A percentile compares a stretch with the other conserved stretches of the same genome.
phyloP scores from a whole-genome alignment of 2,888 invertebrate species.

The Perizoma affinitatum region DNA sequence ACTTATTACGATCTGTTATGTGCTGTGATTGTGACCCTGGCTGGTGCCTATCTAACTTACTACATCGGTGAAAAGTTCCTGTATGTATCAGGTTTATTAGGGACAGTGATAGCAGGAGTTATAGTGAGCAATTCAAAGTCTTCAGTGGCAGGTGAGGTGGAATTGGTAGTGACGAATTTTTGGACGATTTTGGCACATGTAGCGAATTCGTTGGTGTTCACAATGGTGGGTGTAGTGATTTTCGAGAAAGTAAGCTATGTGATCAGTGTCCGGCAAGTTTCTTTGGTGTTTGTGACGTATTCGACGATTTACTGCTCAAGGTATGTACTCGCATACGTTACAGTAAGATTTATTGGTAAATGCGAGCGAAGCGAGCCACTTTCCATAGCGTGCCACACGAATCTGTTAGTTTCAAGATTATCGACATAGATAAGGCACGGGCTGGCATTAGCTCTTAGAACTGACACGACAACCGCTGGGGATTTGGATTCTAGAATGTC shows the following conservation, averaged over 20 bases:
- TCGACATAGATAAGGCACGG: too few species aligned
- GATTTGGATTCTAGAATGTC: too few species aligned
- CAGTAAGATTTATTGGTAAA: not conserved
- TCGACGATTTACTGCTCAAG: constrained; percentile 76
- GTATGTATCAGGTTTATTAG: constrained; percentile 71
- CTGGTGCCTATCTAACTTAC: constrained; percentile 69
- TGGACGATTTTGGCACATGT: constrained; percentile 67
- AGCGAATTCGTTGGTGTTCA: constrained; percentile 84
- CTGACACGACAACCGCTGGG: too few species aligned
- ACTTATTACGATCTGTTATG: constrained; percentile 71
- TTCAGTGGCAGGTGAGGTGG: constrained; percentile 69
- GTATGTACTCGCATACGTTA: constrained; percentile 31
- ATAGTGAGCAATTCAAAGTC: constrained; percentile 68
- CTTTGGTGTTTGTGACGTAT: constrained; percentile 72
- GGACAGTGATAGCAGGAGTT: constrained; percentile 67
- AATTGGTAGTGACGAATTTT: constrained; percentile 61
- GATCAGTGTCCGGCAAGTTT: constrained; percentile 64
- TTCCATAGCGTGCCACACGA: not conserved
- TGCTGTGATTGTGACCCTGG: constrained; percentile 65
- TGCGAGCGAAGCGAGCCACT: not conserved
- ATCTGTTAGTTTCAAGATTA: too few species aligned
- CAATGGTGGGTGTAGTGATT: constrained; percentile 85
- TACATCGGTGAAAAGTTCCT: constrained; percentile 74
- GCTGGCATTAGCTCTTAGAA: too few species aligned
- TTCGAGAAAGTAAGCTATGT: constrained; percentile 78